Conservation (phyloP, 2,797 vertebrate species). For the Danionella dracula region DNA sequence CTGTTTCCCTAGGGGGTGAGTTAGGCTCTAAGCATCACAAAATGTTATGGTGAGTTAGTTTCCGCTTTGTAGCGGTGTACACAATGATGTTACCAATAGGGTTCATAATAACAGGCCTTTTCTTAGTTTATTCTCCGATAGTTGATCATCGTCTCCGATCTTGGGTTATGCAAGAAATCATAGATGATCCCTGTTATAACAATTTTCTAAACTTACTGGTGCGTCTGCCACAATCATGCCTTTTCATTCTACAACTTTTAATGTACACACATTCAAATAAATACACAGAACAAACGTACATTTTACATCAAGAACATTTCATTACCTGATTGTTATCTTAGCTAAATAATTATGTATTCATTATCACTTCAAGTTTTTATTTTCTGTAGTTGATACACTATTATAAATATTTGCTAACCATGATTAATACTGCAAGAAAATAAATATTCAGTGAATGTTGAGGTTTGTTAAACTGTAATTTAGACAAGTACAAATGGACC, state of each 20-base stretch:
- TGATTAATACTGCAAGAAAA: constrained; percentile 83
- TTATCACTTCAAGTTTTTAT: constrained; percentile 54
- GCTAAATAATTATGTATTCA: constrained; percentile 65
- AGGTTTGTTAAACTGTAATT: constrained; percentile 61
- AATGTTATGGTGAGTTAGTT: too few species aligned
- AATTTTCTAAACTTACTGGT: constrained; percentile 1
- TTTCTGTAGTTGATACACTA: constrained; percentile 73
- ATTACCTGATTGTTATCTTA: constrained; percentile 71
- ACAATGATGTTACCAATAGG: not conserved
- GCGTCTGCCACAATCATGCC: constrained; percentile 21
- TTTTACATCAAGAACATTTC: constrained; percentile 73
- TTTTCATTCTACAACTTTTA: constrained; percentile 42
- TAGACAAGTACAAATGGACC: constrained; percentile 26
- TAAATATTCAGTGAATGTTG: constrained; percentile 92
- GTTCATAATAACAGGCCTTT: not conserved
- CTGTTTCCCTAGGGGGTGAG: too few species aligned
- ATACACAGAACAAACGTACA: constrained; percentile 64
- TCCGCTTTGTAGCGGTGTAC: too few species aligned
- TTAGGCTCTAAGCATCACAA: too few species aligned
- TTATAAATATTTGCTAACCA: constrained; percentile 68
- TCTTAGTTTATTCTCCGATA: constrained; percentile 9
- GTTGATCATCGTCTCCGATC: too few species aligned
- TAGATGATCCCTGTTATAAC: constrained; percentile 13
- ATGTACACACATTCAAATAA: constrained; percentile 54
- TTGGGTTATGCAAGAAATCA: not conserved